These are phyloP conservation scores for Acleris literana DNA, from an alignment of 2,888 invertebrate species.

Conservation along the genomic window DNA sequence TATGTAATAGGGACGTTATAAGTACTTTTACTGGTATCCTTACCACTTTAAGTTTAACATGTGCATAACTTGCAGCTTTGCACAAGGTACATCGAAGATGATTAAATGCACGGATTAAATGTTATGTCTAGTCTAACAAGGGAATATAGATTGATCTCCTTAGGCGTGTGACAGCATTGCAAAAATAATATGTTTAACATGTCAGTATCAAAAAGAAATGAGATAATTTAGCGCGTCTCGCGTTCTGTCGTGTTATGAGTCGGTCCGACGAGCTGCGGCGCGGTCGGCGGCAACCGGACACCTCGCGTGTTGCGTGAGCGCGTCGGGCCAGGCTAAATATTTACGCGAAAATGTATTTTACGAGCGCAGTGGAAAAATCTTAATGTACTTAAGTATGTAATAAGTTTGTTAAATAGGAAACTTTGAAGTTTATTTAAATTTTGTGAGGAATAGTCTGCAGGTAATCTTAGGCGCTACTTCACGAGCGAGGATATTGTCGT, in stretches of 20 bases:
- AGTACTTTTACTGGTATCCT: neutral
- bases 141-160: too few species aligned
- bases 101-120: too few species aligned
- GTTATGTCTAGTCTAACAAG: too few species aligned
- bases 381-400: neutral
- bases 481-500: too few species aligned
- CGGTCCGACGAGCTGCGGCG: conserved; percentile 46
- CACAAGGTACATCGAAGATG: too few species aligned
- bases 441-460: too few species aligned
- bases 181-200: neutral
- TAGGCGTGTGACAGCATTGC: too few species aligned
- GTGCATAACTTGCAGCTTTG: too few species aligned
- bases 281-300: conserved; percentile 68
- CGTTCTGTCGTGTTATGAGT: conserved; percentile 76
- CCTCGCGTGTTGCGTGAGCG: conserved; percentile 57
- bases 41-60: too few species aligned
- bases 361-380: conserved; percentile 12
- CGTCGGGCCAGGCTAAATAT: conserved; percentile 27
- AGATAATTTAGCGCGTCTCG: conserved; percentile 44
- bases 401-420: too few species aligned
- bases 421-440: too few species aligned
- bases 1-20: conserved; percentile 8
- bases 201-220: conserved; percentile 59
- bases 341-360: conserved; percentile 23
- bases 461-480: too few species aligned